Evolutionary conservation across 2,797 vertebrate genomes (phyloP), one percentile per base, ranked within the genome.

Genomic region (Girardinus metallicus): DNA sequence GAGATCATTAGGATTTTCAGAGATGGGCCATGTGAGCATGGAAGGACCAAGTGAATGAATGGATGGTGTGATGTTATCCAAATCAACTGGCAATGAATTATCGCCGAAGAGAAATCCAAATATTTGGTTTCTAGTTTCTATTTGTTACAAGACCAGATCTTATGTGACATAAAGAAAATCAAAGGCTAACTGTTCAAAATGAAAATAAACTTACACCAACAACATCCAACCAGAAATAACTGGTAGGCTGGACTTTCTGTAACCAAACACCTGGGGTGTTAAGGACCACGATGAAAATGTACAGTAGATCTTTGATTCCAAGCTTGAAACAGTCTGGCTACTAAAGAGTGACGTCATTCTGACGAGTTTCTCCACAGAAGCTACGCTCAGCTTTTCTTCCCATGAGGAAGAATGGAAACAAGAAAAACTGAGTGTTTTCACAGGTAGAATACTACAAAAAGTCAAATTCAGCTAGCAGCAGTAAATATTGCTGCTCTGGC

Each of bases 321-420:
- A 41, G 66, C 39, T 70, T 70, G 11, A 70, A 39, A 21, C 16
- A 2, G 13, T 31, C 13, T 34, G 12, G 9, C 21, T 68, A 8
- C 26, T n/a, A 23, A 64, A 34, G 7, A 64, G 21, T 41, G 34
- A 74, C 23, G 36, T 16, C 34, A 39, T 41, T 16, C 5, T 9
- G 3, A 16, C 41, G 12, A 68, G 34, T 47, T 9, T 43, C n/a
- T 76, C n/a, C 66, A 11, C 7, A 76, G 77, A 76, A 7, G 16
- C 23, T 62, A 53, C 46, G 39, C 26, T 74, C 43, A 73, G 47
- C 74, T 87, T 83, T 75, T 85, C 73, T 77, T 23, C 53, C 8
- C 41, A 46, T 71, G 46, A 53, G 41, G 1, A 49, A 26, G 23
- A 80, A 79, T 85, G 36, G 57, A 75, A 74, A 73, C 49, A 4